These are phyloP conservation scores for Oceanites oceanicus DNA, from an alignment of 2,113 vertebrate species.

Conservation along the genomic window DNA sequence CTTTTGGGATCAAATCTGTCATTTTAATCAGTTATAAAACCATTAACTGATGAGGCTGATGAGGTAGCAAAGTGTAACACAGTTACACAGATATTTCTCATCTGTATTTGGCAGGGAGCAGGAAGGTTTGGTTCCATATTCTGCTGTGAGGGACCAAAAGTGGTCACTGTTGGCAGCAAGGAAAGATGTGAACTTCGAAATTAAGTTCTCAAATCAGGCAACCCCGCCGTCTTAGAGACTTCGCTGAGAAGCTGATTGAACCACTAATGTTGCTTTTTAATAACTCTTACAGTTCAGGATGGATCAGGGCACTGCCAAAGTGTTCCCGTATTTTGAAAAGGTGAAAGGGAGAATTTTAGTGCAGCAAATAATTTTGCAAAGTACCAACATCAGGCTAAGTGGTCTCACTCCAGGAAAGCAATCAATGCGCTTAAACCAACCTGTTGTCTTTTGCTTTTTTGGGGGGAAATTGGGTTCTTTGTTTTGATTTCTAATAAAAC, in stretches of 20 bases:
- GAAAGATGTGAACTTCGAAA: not conserved
- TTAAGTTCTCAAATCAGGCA: not conserved
- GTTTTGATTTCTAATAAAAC: not conserved
- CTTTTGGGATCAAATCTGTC: not conserved
- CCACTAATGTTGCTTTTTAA: slow-evolving; percentile 32
- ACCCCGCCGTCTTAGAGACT: not conserved
- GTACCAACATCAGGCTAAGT: slow-evolving; percentile 2
- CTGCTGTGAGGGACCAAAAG: not conserved
- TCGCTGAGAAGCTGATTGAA: not conserved
- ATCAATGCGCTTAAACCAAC: not conserved
- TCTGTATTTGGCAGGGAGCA: not conserved
- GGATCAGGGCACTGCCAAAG: not conserved
- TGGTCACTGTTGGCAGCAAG: not conserved
- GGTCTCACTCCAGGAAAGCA: not conserved
- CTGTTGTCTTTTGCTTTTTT: not conserved
- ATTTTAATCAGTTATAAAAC: not conserved
- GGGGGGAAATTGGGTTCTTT: not conserved
- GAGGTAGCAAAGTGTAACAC: not conserved
- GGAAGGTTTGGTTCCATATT: not conserved
- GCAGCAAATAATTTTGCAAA: slow-evolving; percentile 43
- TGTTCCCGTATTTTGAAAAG: not conserved
- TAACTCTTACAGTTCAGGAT: not conserved
- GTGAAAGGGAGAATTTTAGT: slow-evolving; percentile 25
- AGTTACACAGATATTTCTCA: not conserved
- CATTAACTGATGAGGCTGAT: not conserved